Evolutionary conservation across 2,113 vertebrate genomes (phyloP).

Genomic region (Hymenochirus boettgeri): DNA sequence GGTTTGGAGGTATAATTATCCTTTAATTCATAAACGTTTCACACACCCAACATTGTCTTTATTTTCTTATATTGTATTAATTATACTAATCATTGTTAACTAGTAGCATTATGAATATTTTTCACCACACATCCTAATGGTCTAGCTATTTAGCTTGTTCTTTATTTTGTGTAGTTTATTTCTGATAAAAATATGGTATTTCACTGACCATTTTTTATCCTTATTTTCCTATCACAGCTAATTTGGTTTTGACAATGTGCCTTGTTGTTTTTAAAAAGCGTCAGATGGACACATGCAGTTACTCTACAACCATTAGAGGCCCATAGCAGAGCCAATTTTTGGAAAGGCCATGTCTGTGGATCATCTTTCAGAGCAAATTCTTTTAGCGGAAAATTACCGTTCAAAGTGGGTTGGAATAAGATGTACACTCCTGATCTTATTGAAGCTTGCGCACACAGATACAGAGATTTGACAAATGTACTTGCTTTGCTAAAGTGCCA

Average conservation of each 20-base stretch:
- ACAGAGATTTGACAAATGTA: no score
- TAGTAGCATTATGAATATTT: no score
- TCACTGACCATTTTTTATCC: conserved; percentile 4
- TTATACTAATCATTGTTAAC: no score
- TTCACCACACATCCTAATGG: no score
- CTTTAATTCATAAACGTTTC: no score
- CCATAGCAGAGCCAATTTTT: not conserved
- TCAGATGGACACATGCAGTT: not conserved
- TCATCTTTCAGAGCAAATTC: conserved; percentile 7
- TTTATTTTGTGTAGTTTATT: not conserved
- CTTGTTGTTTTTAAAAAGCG: conserved; percentile 17
- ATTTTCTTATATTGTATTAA: no score
- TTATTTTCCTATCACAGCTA: not conserved
- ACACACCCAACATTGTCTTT: no score
- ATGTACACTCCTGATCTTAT: not conserved
- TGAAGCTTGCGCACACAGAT: no score
- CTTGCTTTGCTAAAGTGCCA: no score
- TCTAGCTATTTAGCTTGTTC: not conserved
- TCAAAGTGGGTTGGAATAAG: conserved; percentile 1
- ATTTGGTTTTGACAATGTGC: conserved; percentile 6
- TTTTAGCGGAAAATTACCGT: conserved; percentile 1
- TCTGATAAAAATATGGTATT: not conserved
- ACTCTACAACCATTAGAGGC: conserved; percentile 17
- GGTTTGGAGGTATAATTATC: no score
- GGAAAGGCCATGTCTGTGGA: not conserved